Evolutionary conservation across 2,113 vertebrate species (phyloP), one percentile per base, ranked within the genome.

Genomic region (Semicossyphus pulcher): DNA sequence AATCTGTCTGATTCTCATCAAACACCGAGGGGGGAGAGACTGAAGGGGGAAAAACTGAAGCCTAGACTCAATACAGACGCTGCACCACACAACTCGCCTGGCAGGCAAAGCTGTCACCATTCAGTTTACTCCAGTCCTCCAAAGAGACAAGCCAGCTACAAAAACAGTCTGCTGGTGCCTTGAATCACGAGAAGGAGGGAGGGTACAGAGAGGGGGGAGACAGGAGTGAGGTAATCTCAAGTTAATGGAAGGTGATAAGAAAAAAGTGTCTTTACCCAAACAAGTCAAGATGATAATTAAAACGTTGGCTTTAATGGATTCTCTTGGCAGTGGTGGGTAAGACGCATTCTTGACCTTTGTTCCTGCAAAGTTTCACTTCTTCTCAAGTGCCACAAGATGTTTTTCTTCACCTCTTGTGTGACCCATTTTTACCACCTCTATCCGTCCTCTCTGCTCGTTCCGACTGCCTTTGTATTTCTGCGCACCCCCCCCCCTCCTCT

Each of bases 101-200:
- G 86, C 81, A 85, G 83, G 62, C 76, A 29, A 81, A 84, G 76
- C 82, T 84, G 87, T 88, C 88, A 86, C 85, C 75, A 62, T 79
- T 79, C 76, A 62, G 82, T 83, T 85, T 72, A 78, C 74, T 78
- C 62, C 72, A 45, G 81, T 64, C 77, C 72, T 72, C 53, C 62
- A 34, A 58, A 72, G 90, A 91, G 82, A 84, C 87, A 76, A 87
- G 75, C 86, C 91, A 91, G 89, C 82, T 88, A 88, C 78, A 52
- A 90, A 86, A 89, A 90, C 88, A 89, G 83, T 85, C 86, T 76
- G 80, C 15, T 34, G 84, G 77, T 80, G 74, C 68, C 72, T 80
- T 9, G 76, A 68, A 75, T 78, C 44, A 26, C 41, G 81, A 78
- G 81, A 28, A 42, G 65, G 34, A 64, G 52, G 6, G 52, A 74